A percentile compares a stretch with the other conserved stretches of the same genome.
phyloP scores from a whole-genome alignment of 2,797 vertebrate species.

The Artibeus jamaicensis region DNA sequence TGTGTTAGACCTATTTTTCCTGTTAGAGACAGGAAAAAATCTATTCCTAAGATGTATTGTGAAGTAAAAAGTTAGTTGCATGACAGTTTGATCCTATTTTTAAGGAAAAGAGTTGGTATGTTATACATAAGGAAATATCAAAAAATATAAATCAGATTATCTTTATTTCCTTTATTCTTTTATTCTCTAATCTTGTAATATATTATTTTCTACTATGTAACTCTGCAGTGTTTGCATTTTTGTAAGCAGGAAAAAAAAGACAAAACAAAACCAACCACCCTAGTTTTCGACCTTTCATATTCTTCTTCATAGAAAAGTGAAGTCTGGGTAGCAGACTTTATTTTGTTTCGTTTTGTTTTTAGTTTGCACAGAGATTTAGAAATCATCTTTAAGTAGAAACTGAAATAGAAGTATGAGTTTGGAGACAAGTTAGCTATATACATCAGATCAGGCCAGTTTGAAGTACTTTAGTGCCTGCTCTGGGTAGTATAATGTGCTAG shows the following conservation, averaged over 20 bases:
- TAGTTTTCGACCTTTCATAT: slow-evolving; percentile 26
- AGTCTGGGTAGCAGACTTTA: background rate
- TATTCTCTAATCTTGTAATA: background rate
- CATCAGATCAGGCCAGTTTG: background rate
- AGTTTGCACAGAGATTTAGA: slow-evolving; percentile 10
- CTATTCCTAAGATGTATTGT: background rate
- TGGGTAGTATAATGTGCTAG: background rate
- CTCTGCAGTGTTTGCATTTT: slow-evolving; percentile 15
- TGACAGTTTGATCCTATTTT: slow-evolving; percentile 7
- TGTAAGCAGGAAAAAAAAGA: background rate
- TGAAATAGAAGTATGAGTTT: background rate
- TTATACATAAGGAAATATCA: slow-evolving; percentile 12
- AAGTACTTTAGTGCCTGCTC: background rate
- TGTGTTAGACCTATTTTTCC: background rate
- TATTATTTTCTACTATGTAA: background rate
- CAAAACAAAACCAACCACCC: background rate
- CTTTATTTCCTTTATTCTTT: slow-evolving; percentile 26
- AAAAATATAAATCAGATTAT: slow-evolving; percentile 27
- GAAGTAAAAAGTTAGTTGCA: background rate
- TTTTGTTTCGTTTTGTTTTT: slow-evolving; percentile 49
- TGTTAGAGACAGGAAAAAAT: background rate
- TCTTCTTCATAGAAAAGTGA: slow-evolving; percentile 10
- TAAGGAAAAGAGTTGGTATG: background rate
- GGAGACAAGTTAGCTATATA: slow-evolving; percentile 5
- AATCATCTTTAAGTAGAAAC: slow-evolving; percentile 4